Conservation (phyloP, 2,888 invertebrate species). For the Prostheceraeus crozeri region DNA sequence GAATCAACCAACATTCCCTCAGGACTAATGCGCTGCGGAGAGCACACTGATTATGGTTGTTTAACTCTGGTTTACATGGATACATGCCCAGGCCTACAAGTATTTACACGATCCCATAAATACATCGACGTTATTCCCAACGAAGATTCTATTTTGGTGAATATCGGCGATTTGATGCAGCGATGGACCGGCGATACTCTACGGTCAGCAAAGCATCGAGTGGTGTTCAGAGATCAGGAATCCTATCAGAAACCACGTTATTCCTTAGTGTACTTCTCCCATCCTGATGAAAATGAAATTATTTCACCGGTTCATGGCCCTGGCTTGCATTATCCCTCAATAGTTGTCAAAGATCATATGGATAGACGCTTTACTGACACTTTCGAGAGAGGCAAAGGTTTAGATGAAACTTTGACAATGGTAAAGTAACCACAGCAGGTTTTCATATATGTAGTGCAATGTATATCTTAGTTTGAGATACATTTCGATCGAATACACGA, state of each 20-base stretch:
- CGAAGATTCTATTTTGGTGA: constrained; percentile 68
- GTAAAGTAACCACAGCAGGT: too few species aligned
- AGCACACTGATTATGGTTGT: constrained; percentile 32
- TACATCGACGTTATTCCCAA: constrained; percentile 70
- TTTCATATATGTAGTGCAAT: too few species aligned
- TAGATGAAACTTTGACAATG: constrained; percentile 21
- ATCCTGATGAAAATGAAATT: constrained; percentile 6
- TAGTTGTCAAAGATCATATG: constrained; percentile 15
- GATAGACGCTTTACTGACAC: constrained; percentile 25
- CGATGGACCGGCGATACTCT: constrained; percentile 67
- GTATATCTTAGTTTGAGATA: too few species aligned
- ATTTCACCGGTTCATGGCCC: constrained; percentile 12
- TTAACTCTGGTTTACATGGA: constrained; percentile 27
- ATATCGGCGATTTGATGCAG: constrained; percentile 67
- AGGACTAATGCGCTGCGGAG: constrained; percentile 28
- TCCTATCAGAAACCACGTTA: background rate
- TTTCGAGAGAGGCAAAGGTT: constrained; percentile 8
- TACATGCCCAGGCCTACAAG: constrained; percentile 52
- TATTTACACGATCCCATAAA: constrained; percentile 45
- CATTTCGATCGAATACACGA: too few species aligned
- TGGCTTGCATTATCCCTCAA: background rate
- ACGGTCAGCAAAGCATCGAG: constrained; percentile 62
- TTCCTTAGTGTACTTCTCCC: constrained; percentile 25
- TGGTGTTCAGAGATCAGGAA: constrained; percentile 14
- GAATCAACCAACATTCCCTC: background rate